Base-by-base conservation (phyloP, 2,797 vertebrate species). In the Sciurus carolinensis region DNA sequence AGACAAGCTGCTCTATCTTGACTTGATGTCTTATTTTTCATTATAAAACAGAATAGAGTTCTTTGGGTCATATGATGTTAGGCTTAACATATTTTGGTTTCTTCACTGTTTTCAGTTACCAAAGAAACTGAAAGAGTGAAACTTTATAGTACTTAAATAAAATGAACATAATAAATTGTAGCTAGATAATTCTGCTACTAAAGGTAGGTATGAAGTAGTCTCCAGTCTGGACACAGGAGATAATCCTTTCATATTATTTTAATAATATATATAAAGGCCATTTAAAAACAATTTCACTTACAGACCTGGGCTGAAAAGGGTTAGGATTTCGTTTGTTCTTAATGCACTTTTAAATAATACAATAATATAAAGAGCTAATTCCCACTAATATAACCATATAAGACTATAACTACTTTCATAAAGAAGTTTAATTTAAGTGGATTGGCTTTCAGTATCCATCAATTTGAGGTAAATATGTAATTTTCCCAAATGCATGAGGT, bases 301-400 rank as follows among this genome's bases (percentile, higher is more conserved):
- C 77, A 75, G 73, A 52, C 14, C 50, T 59, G 10, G 54, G 75
- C 72, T 66, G 50, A 62, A 95, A 91, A 83, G 10, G 14, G 17
- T 36, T 62, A 62, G 3, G 0, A 52, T n/a, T 39, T 90, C 66
- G 64, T 57, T 81, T 87, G n/a, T 69, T 69, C 83, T 36, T 57
- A 96, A 89, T 66, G 47, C 44, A 91, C 81, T 90, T 82, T 90
- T 83, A 95, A 92, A 59, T 57, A 76, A 82, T 69, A 59, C 9
- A 95, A 44, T 47, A 17, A 73, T 44, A 81, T 22, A 93, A 72
- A 79, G 28, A 39, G 14, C 24, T 73, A 89, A 85, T 83, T 93
- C 71, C 39, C 24, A 81, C 13, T 42, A 86, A 47, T 76, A 30
- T 85, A 93, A 95, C 17, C 77, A 62, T n/a, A 72, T 18, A 66